Evolutionary conservation across 2,797 vertebrate genomes (phyloP).

Genomic region (Sternarchorhynchus goeldii): DNA sequence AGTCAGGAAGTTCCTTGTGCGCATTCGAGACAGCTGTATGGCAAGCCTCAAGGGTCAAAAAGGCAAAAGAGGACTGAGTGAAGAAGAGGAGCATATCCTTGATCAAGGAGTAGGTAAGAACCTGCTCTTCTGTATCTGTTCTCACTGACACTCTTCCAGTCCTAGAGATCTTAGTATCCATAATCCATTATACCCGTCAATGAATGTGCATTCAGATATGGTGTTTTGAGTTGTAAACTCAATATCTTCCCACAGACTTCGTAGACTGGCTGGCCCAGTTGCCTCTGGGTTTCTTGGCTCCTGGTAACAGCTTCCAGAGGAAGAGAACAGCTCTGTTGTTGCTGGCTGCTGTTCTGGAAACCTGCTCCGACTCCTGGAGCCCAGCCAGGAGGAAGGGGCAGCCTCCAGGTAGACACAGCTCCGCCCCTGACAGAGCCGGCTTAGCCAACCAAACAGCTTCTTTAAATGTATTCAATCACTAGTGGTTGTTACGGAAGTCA

Average conservation of each 20-base stretch:
- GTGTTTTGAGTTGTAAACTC: background rate
- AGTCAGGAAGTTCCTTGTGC: constrained; percentile 78
- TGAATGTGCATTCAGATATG: background rate
- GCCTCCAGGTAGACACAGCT: constrained; percentile 79
- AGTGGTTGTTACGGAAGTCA: background rate
- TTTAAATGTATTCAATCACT: too few species aligned
- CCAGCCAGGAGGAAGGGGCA: constrained; percentile 87
- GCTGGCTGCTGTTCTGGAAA: constrained; percentile 81
- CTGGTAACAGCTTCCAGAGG: constrained; percentile 85
- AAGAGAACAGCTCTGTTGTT: constrained; percentile 84
- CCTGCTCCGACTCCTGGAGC: constrained; percentile 89
- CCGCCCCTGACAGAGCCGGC: background rate
- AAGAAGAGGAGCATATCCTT: constrained; percentile 54
- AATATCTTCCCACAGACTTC: constrained; percentile 40
- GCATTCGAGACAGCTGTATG: constrained; percentile 84
- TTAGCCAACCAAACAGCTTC: background rate
- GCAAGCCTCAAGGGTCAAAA: constrained; percentile 69
- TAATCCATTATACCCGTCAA: too few species aligned
- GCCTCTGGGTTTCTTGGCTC: constrained; percentile 71
- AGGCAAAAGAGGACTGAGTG: constrained; percentile 43
- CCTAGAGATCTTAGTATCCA: too few species aligned
- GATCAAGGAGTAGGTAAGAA: constrained; percentile 80
- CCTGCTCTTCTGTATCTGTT: background rate
- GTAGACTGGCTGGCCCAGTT: constrained; percentile 83
- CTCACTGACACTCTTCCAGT: background rate